A percentile compares a stretch with the other conserved stretches of the same genome.
These are phyloP conservation scores for Rhamnusium bicolor DNA, from an alignment of 2,888 invertebrate species.

Conservation along the genomic window DNA sequence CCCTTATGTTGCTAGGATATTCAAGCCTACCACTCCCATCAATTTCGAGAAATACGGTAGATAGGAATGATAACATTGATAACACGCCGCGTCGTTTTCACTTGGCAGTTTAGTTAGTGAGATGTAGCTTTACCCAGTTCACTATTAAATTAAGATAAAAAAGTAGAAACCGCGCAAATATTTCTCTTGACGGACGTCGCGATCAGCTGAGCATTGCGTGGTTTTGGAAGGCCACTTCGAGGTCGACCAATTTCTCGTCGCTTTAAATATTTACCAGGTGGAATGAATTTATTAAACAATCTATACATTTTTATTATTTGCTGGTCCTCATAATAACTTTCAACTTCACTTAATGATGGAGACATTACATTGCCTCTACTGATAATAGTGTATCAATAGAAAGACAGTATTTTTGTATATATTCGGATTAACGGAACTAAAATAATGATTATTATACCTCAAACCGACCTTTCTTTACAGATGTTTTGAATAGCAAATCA, in stretches of 20 bases:
- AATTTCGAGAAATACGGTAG: not conserved
- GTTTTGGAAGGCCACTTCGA: conserved; percentile 26
- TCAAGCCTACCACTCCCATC: not conserved
- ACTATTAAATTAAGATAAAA: not conserved
- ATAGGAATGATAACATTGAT: not conserved
- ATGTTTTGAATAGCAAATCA: too few species aligned
- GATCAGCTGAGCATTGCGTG: conserved; percentile 25
- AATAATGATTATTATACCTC: too few species aligned
- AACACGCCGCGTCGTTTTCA: not conserved
- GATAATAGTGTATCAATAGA: too few species aligned
- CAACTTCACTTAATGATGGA: too few species aligned
- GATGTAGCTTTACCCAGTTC: not conserved
- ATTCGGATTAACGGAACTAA: too few species aligned
- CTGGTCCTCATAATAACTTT: too few species aligned
- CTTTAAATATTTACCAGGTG: conserved; percentile 1
- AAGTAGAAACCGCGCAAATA: not conserved
- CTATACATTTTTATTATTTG: too few species aligned
- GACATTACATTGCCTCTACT: too few species aligned
- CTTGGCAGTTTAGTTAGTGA: not conserved
- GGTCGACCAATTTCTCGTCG: conserved; percentile 24
- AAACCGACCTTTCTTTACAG: too few species aligned
- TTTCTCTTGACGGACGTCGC: not conserved
- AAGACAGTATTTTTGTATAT: too few species aligned
- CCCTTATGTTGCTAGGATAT: too few species aligned
- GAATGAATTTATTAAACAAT: conserved; percentile 9